phyloP scores from a whole-genome alignment of 2,797 vertebrate species.

The Urophycis tenuis region DNA sequence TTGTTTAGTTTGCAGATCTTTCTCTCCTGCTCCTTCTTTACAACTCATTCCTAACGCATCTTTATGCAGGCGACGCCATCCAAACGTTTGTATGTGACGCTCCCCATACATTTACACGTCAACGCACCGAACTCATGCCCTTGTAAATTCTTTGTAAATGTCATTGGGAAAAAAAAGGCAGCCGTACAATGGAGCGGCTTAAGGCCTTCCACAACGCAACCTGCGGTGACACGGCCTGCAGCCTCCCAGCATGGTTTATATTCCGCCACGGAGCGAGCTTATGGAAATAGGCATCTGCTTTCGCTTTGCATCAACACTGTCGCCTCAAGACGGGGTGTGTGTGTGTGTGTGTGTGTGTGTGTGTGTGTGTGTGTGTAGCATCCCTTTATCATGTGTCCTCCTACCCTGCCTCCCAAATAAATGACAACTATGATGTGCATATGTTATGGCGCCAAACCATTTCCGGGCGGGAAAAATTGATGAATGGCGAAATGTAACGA shows the following conservation, averaged over 20 bases:
- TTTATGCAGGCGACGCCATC: background rate
- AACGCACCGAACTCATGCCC: background rate
- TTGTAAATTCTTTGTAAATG: constrained; percentile 5
- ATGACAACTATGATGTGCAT: constrained; percentile 7
- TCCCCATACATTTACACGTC: background rate
- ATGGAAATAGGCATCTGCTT: constrained; percentile 44
- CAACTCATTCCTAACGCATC: background rate
- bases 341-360: too few species aligned
- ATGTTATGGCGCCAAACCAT: background rate
- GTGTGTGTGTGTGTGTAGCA: too few species aligned
- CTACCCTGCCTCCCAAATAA: background rate
- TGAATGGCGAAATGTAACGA: background rate
- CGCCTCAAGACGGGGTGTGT: constrained; percentile 15
- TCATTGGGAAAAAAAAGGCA: background rate
- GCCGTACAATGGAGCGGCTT: background rate
- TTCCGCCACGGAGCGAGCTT: constrained; percentile 24
- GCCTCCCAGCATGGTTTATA: constrained; percentile 23
- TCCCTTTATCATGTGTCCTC: constrained; percentile 6
- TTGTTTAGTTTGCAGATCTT: background rate
- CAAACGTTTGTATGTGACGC: background rate
- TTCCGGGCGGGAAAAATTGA: background rate
- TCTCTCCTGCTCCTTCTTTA: background rate
- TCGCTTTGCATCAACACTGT: constrained; percentile 18
- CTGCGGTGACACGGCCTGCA: constrained; percentile 28
- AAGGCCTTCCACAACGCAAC: constrained; percentile 27